phyloP scores from a whole-genome alignment of 1,140 invertebrate species.

The Zophobas morio region DNA sequence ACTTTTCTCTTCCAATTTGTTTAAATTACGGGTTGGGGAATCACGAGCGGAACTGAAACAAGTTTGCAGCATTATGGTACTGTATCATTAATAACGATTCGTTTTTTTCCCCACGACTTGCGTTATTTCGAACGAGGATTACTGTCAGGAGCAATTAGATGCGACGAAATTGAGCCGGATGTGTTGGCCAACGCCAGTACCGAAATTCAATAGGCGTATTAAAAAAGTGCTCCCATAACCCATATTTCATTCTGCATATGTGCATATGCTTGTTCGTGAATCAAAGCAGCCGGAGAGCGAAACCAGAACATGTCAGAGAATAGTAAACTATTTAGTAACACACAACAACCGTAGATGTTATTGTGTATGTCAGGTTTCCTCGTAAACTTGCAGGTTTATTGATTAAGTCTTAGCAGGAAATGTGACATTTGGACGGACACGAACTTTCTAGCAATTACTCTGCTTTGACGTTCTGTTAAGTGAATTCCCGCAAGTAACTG shows the following conservation, averaged over 20 bases:
- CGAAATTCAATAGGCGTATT: background rate
- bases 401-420: conserved; percentile 7
- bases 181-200: background rate
- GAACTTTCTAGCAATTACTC: conserved; percentile 11
- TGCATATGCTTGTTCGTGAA: too few species aligned
- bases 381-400: background rate
- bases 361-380: background rate
- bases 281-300: background rate
- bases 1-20: background rate
- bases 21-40: too few species aligned
- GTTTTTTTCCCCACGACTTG: background rate
- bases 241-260: background rate
- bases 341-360: too few species aligned
- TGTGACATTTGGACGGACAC: conserved; percentile 22
- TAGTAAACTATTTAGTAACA: too few species aligned
- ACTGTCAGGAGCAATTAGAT: conserved; percentile 1
- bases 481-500: conserved; percentile 3
- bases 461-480: conserved; percentile 1
- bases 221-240: background rate
- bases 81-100: too few species aligned
- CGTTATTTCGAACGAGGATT: background rate
- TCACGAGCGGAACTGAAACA: too few species aligned
- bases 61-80: too few species aligned
- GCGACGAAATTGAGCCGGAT: background rate
- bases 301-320: background rate